Conservation (phyloP, 2,888 invertebrate genomes). For the Diarsia rubi region DNA sequence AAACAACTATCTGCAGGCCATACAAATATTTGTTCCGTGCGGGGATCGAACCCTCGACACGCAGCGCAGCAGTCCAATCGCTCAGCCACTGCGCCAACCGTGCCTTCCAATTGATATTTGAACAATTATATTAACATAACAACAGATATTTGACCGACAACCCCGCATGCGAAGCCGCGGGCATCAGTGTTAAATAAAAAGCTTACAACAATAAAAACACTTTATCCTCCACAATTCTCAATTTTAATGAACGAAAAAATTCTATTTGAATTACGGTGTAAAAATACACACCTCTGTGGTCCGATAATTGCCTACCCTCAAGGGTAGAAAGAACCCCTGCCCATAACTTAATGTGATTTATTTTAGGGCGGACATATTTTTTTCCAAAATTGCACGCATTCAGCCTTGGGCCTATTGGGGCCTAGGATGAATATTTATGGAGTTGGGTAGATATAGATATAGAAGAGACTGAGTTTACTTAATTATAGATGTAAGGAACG, state of each 20-base stretch:
- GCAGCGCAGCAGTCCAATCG: no score
- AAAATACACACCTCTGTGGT: slow-evolving; percentile 61
- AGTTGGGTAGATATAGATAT: neutral
- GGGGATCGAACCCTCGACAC: no score
- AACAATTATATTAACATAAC: no score
- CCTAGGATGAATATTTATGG: slow-evolving; percentile 18
- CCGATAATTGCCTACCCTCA: slow-evolving; percentile 68
- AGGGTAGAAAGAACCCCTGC: slow-evolving; percentile 59
- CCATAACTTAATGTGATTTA: slow-evolving; percentile 70
- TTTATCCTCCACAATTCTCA: slow-evolving; percentile 3
- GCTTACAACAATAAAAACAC: neutral
- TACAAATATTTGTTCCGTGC: no score
- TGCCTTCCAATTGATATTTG: no score
- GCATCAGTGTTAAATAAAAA: no score
- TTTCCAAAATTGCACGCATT: slow-evolving; percentile 62
- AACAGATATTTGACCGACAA: no score
- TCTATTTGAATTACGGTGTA: slow-evolving; percentile 62
- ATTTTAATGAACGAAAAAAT: slow-evolving; percentile 57
- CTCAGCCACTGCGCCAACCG: no score
- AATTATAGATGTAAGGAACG: no score
- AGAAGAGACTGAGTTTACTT: neutral
- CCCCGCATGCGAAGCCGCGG: no score
- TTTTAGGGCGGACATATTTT: slow-evolving; percentile 68
- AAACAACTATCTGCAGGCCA: no score
- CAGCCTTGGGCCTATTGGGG: slow-evolving; percentile 45